Conservation (phyloP, 2,888 invertebrate genomes). For the Aspidiotus rigidus region DNA sequence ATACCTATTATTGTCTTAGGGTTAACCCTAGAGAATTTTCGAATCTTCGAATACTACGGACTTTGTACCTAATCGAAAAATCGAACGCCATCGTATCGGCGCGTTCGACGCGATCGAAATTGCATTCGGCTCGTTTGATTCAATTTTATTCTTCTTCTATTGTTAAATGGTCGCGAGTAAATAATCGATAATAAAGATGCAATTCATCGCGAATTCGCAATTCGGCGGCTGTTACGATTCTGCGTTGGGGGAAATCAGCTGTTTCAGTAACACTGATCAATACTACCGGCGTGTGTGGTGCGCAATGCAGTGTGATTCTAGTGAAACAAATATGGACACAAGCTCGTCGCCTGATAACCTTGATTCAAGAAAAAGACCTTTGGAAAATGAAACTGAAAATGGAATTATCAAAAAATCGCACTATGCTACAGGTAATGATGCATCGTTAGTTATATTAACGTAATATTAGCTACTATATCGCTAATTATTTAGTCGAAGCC, state of each 20-base stretch:
- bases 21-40: too few species aligned
- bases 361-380: conserved; percentile 81
- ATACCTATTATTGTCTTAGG: too few species aligned
- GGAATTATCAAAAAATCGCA: conserved; percentile 82
- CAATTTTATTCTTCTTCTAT: too few species aligned
- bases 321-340: conserved; percentile 67
- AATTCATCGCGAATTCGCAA: conserved; percentile 33
- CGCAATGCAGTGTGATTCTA: conserved; percentile 37
- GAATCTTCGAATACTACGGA: too few species aligned
- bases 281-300: conserved; percentile 38
- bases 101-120: too few species aligned
- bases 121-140: too few species aligned
- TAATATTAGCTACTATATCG: neutral
- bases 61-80: too few species aligned
- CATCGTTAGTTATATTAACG: neutral
- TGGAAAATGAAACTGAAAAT: conserved; percentile 78
- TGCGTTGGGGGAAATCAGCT: conserved; percentile 33
- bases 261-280: conserved; percentile 36
- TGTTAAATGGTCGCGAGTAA: neutral
- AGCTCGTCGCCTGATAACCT: conserved; percentile 81
- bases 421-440: conserved; percentile 45
- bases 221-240: conserved; percentile 29
- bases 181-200: conserved; percentile 26
- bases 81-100: neutral
- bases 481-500: neutral